phyloP scores from a whole-genome alignment of 2,797 vertebrate species.

The Netta rufina region DNA sequence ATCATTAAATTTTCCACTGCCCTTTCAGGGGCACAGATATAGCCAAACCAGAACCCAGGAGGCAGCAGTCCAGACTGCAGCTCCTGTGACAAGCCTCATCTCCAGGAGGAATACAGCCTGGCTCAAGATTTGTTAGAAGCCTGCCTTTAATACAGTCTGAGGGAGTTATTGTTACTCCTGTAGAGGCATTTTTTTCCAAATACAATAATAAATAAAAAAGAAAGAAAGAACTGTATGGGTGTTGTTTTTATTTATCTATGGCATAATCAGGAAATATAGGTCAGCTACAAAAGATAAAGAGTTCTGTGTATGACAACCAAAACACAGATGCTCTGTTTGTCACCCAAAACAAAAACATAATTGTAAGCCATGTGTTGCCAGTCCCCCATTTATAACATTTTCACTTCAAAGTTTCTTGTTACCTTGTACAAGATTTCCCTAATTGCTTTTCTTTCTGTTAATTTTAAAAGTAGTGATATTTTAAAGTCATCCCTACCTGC shows the following conservation, averaged over 20 bases:
- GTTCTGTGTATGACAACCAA: slow-evolving; percentile 19
- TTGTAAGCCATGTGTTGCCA: neutral
- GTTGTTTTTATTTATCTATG: neutral
- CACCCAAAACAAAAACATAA: neutral
- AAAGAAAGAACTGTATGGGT: neutral
- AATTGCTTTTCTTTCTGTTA: neutral
- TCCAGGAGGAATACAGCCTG: neutral
- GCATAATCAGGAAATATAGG: neutral
- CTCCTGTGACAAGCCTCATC: neutral
- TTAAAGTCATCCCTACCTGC: neutral
- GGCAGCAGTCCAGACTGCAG: neutral
- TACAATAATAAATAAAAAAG: neutral
- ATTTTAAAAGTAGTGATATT: neutral
- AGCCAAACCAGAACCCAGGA: neutral
- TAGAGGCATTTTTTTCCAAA: slow-evolving; percentile 4
- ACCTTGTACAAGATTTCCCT: neutral
- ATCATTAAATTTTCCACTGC: neutral
- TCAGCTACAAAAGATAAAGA: slow-evolving; percentile 13
- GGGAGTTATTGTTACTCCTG: neutral
- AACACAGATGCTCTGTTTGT: slow-evolving; percentile 19
- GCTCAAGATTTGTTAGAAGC: neutral
- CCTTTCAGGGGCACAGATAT: neutral
- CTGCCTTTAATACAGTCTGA: neutral
- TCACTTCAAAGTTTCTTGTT: neutral
- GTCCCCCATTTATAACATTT: neutral